A percentile compares a stretch with the other conserved stretches of the same genome.
Conservation (phyloP, 2,113 vertebrate species). For the Phalacrocorax aristotelis region DNA sequence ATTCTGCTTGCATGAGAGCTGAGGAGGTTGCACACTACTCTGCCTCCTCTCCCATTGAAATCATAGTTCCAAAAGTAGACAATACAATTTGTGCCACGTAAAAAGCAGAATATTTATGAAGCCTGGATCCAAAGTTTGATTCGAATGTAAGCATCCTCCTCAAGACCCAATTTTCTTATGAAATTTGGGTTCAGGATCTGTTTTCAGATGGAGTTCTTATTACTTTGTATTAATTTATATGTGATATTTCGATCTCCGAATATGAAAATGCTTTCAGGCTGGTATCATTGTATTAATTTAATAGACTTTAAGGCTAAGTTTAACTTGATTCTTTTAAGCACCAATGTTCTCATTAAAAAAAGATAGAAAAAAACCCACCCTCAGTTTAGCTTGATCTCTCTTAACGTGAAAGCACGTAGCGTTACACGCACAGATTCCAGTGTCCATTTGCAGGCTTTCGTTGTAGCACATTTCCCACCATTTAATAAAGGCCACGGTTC, state of each 20-base stretch:
- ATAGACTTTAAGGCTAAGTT: not conserved
- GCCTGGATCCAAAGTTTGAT: not conserved
- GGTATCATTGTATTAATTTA: not conserved
- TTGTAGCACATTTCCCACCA: not conserved
- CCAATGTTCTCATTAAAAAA: not conserved
- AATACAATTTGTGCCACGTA: not conserved
- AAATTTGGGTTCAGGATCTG: not conserved
- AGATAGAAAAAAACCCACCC: rapidly evolving
- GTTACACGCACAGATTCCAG: not conserved
- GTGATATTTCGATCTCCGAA: not conserved
- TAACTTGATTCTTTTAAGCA: not conserved
- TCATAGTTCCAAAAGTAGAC: not conserved
- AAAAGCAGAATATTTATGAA: not conserved
- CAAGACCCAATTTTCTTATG: not conserved
- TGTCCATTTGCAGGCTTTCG: not conserved
- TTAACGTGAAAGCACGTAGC: not conserved
- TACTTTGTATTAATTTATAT: not conserved
- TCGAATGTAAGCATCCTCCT: not conserved
- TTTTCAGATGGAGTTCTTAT: not conserved
- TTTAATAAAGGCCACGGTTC: not conserved
- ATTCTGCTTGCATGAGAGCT: not conserved
- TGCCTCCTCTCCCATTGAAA: not conserved
- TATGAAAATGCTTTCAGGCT: not conserved
- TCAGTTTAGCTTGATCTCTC: not conserved
- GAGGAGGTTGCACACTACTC: not conserved